Percentiles rank a stretch among this genome's conserved stretches.
Evolutionary conservation across 1,140 invertebrate genomes (phyloP).

Genomic region (Tetragnatha versicolor): DNA sequence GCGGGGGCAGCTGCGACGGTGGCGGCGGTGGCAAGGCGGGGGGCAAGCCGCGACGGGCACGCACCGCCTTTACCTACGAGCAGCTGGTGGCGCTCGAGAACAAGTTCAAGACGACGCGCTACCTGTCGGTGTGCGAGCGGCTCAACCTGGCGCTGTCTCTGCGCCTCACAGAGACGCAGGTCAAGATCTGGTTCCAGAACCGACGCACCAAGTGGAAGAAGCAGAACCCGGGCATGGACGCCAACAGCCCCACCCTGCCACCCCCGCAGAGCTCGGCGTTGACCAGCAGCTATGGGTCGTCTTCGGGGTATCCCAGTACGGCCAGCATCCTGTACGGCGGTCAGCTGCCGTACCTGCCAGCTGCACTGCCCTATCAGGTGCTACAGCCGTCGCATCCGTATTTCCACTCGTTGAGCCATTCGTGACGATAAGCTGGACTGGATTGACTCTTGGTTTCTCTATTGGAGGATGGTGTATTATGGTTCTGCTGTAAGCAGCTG

Average conservation of each 20-base stretch:
- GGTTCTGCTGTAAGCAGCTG: too few species aligned
- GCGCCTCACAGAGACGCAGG: conserved; percentile 97
- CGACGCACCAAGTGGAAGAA: conserved; percentile 99
- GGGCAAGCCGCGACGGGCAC: conserved; percentile 88
- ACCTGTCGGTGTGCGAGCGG: conserved; percentile 96
- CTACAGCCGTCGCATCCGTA: conserved; percentile 48
- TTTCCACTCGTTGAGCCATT: conserved; percentile 47
- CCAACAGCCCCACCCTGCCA: conserved; percentile 64
- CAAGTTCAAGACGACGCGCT: conserved; percentile 97
- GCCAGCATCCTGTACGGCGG: conserved; percentile 58
- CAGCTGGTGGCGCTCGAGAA: conserved; percentile 97
- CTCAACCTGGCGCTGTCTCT: conserved; percentile 94
- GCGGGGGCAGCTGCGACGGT: conserved; percentile 17
- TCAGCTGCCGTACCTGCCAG: conserved; percentile 58
- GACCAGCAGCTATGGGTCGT: conserved; percentile 31
- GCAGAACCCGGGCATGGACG: conserved; percentile 97
- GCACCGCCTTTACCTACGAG: conserved; percentile 99
- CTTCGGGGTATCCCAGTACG: conserved; percentile 43
- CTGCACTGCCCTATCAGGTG: conserved; percentile 43
- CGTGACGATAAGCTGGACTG: conserved; percentile 46
- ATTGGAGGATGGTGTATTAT: too few species aligned
- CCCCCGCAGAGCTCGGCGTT: conserved; percentile 36
- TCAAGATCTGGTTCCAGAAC: conserved; percentile 98
- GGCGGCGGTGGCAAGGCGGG: conserved; percentile 29
- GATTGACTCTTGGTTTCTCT: too few species aligned